Percentiles rank a stretch among this genome's conserved stretches.
These are phyloP conservation scores for Caenorhabditis becei DNA, from an alignment of 2,888 invertebrate genomes.

Conservation along the genomic window DNA sequence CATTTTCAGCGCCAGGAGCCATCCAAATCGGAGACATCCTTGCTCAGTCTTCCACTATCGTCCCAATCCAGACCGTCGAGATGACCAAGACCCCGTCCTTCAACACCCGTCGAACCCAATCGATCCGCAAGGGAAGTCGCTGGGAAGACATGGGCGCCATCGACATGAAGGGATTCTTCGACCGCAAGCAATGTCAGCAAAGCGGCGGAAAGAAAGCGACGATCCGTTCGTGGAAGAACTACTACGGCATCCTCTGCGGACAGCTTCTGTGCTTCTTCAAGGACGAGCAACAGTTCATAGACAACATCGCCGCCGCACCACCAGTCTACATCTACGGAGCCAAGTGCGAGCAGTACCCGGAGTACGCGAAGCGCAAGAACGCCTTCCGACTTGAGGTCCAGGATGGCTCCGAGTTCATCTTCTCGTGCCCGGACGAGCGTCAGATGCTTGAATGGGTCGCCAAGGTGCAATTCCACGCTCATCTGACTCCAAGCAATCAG, in stretches of 20 bases:
- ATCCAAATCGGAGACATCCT: conserved; percentile 52
- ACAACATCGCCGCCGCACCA: conserved; percentile 86
- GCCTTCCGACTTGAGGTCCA: conserved; percentile 91
- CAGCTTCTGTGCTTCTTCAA: conserved; percentile 98
- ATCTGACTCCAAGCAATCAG: conserved; percentile 87
- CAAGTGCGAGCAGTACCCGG: conserved; percentile 90
- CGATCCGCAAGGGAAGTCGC: conserved; percentile 70
- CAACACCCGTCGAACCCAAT: conserved; percentile 86
- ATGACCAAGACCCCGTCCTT: conserved; percentile 90
- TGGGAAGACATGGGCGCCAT: conserved; percentile 78
- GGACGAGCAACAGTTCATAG: conserved; percentile 91
- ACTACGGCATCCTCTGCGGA: conserved; percentile 95
- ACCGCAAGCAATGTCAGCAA: conserved; percentile 94
- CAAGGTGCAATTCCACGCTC: conserved; percentile 94
- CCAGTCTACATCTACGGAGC: conserved; percentile 86
- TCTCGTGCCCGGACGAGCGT: conserved; percentile 87
- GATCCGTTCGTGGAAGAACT: conserved; percentile 95
- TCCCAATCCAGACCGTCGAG: conserved; percentile 49
- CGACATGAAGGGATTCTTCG: conserved; percentile 85
- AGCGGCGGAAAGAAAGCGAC: conserved; percentile 95
- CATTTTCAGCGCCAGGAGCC: conserved; percentile 47
- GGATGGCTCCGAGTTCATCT: conserved; percentile 95
- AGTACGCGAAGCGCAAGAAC: conserved; percentile 95
- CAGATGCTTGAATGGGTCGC: conserved; percentile 84
- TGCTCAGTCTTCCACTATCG: conserved; percentile 13